A percentile compares a stretch with the other conserved stretches of the same genome.
Evolutionary conservation across 2,888 invertebrate species (phyloP).

Genomic region (Tetranychus truncatus): DNA sequence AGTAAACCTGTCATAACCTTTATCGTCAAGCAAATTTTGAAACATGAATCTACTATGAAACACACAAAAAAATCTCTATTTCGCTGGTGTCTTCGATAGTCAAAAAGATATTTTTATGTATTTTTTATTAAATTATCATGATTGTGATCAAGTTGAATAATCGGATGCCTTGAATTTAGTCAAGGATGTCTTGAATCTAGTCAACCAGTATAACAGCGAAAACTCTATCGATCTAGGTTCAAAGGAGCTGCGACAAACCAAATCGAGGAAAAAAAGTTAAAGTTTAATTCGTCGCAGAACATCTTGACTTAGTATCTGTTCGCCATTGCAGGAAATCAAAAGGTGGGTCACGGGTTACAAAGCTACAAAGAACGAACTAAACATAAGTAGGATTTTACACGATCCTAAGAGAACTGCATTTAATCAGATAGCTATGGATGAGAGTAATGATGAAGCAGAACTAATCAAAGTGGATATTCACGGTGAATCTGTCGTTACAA

Average conservation of each 20-base stretch:
- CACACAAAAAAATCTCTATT: no score
- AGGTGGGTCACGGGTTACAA: background rate
- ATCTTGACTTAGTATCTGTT: background rate
- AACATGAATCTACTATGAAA: no score
- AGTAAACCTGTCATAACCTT: no score
- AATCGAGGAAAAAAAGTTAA: background rate
- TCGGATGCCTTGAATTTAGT: no score
- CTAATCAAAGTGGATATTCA: conserved; percentile 31
- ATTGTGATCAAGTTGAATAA: no score
- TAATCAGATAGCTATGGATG: conserved; percentile 47
- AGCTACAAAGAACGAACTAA: background rate
- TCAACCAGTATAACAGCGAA: no score
- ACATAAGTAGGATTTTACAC: background rate
- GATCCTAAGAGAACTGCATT: conserved; percentile 41
- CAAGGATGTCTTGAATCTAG: no score
- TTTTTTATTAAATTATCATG: no score
- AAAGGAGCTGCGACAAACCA: background rate
- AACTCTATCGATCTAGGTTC: background rate
- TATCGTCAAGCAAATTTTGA: no score
- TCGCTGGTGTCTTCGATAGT: no score
- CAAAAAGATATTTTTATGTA: no score
- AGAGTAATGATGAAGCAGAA: conserved; percentile 41
- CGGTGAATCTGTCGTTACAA: conserved; percentile 21
- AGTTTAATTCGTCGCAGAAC: background rate
- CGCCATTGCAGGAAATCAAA: background rate